Evolutionary conservation across 2,113 vertebrate genomes (phyloP).

Genomic region (Arvicanthis niloticus): DNA sequence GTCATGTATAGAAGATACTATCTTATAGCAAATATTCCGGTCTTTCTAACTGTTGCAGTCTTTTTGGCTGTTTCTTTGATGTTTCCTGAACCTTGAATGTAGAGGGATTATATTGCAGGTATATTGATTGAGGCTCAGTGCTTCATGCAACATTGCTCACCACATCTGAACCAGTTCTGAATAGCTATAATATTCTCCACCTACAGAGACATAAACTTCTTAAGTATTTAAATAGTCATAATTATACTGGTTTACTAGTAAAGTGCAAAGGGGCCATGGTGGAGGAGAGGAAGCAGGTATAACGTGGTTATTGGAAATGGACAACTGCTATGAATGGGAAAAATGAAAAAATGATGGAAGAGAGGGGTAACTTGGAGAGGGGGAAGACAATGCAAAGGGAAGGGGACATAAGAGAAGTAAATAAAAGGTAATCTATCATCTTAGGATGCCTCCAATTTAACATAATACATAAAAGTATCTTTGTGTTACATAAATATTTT

Average conservation of each 20-base stretch:
- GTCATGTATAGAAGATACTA: neutral
- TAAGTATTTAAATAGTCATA: neutral
- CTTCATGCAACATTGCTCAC: neutral
- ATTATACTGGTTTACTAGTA: neutral
- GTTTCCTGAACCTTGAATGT: neutral
- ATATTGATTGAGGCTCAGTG: too few species aligned
- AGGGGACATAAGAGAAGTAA: neutral
- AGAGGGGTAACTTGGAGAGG: neutral
- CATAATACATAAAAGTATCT: neutral
- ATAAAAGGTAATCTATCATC: neutral
- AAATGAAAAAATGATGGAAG: neutral
- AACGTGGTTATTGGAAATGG: too few species aligned
- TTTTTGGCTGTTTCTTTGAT: neutral
- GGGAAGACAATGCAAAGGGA: neutral
- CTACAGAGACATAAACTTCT: neutral
- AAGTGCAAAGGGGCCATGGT: neutral
- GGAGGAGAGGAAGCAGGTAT: neutral
- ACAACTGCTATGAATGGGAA: neutral
- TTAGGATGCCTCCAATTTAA: neutral
- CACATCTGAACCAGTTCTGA: neutral
- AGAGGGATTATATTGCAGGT: neutral
- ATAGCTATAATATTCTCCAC: neutral
- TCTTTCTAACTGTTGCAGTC: neutral
- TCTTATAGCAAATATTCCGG: neutral
- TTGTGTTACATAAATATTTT: neutral